These are phyloP conservation scores for Numenius arquata DNA, from an alignment of 2,113 vertebrate species.

Conservation along the genomic window DNA sequence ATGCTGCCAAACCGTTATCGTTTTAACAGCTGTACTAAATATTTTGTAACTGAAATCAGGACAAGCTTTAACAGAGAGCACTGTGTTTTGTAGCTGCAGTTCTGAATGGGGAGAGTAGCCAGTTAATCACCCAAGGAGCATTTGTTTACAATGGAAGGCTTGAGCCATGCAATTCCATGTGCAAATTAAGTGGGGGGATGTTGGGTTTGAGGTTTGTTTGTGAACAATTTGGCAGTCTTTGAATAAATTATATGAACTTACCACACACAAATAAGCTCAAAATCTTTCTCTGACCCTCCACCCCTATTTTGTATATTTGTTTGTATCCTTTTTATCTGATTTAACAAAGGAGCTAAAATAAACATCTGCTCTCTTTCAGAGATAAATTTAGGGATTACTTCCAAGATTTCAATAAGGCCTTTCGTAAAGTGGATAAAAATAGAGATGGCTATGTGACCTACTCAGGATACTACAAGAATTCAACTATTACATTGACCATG, in stretches of 20 bases:
- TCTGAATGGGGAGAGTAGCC: background rate
- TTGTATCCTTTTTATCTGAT: background rate
- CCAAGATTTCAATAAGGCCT: constrained; percentile 50
- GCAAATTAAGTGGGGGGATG: background rate
- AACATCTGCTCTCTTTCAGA: constrained; percentile 56
- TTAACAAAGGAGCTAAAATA: constrained; percentile 16
- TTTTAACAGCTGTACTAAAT: background rate
- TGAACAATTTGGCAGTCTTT: background rate
- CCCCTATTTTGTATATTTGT: background rate
- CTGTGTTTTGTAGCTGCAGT: background rate
- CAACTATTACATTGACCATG: background rate
- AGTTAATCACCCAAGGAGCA: background rate
- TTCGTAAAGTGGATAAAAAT: constrained; percentile 30
- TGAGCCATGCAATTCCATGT: background rate
- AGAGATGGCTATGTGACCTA: constrained; percentile 29
- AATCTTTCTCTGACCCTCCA: background rate
- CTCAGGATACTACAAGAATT: constrained; percentile 38
- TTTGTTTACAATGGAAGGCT: background rate
- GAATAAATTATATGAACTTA: background rate
- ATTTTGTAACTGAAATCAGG: background rate
- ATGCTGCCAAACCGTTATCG: background rate
- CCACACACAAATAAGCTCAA: background rate
- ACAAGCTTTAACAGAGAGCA: background rate
- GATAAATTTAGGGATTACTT: constrained; percentile 58
- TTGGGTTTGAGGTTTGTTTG: background rate